Evolutionary conservation across 2,888 invertebrate genomes (phyloP).

Genomic region (Antheraea yamamai): DNA sequence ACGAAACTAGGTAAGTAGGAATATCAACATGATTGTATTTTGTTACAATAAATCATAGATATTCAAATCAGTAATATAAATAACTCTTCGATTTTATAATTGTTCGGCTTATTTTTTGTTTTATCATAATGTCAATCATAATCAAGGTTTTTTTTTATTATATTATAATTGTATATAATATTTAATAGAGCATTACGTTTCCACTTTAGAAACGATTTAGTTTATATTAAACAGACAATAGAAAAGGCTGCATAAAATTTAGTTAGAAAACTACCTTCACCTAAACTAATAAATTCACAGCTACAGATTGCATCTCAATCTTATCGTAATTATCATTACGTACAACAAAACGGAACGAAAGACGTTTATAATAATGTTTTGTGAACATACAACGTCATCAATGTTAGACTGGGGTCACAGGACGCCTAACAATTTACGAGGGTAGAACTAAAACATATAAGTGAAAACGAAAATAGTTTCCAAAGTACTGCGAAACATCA

Average conservation of each 20-base stretch:
- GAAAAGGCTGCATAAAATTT: not conserved
- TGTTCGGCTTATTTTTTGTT: no score
- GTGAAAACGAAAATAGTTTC: conserved; percentile 18
- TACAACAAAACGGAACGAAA: not conserved
- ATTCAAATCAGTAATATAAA: no score
- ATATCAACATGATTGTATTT: no score
- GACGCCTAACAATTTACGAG: conserved; percentile 45
- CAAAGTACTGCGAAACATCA: conserved; percentile 31
- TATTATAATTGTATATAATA: no score
- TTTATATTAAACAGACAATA: not conserved
- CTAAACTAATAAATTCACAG: not conserved
- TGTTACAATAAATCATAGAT: no score
- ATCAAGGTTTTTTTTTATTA: no score
- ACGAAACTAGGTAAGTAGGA: no score
- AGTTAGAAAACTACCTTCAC: not conserved
- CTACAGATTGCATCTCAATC: not conserved
- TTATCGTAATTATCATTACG: not conserved
- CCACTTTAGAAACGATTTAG: not conserved
- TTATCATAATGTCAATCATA: no score
- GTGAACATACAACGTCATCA: conserved; percentile 72
- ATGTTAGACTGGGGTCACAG: conserved; percentile 64
- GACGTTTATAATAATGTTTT: not conserved
- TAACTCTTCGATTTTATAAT: no score
- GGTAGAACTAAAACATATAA: conserved; percentile 65
- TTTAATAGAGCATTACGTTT: not conserved